Evolutionary conservation across 2,113 vertebrate species (phyloP).

Genomic region (Hylia prasina): DNA sequence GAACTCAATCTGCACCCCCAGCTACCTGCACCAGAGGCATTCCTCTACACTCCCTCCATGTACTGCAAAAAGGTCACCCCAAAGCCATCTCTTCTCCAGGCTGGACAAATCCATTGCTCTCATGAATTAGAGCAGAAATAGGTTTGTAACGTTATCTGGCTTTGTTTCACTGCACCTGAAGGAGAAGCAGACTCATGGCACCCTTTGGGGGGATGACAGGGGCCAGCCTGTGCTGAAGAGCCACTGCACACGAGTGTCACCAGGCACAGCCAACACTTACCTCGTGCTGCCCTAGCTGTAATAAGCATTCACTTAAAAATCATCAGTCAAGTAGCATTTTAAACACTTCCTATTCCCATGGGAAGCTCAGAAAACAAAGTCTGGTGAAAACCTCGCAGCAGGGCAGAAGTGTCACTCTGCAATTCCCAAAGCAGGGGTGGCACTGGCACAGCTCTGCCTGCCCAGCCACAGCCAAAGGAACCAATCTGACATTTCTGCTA

Average conservation of each 20-base stretch:
- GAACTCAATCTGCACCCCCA: not conserved
- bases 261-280: not conserved
- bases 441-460: not conserved
- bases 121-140: not conserved
- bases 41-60: not conserved
- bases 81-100: not conserved
- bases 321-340: not conserved
- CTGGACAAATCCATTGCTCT: not conserved
- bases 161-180: not conserved
- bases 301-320: not conserved
- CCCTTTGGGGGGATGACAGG: rapidly evolving
- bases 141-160: not conserved
- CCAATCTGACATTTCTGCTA: rapidly evolving
- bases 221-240: not conserved
- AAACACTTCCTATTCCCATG: not conserved
- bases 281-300: not conserved
- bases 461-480: not conserved
- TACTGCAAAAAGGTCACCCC: not conserved
- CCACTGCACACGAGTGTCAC: rapidly evolving
- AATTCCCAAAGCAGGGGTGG: not conserved
- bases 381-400: not conserved
- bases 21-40: no score
- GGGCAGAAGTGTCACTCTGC: not conserved
- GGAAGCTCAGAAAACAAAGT: not conserved
- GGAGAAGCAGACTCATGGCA: not conserved